A percentile compares a stretch with the other conserved stretches of the same genome.
These are phyloP conservation scores for Brachyhypopomus gauderio DNA, from an alignment of 2,113 vertebrate genomes.

Conservation along the genomic window DNA sequence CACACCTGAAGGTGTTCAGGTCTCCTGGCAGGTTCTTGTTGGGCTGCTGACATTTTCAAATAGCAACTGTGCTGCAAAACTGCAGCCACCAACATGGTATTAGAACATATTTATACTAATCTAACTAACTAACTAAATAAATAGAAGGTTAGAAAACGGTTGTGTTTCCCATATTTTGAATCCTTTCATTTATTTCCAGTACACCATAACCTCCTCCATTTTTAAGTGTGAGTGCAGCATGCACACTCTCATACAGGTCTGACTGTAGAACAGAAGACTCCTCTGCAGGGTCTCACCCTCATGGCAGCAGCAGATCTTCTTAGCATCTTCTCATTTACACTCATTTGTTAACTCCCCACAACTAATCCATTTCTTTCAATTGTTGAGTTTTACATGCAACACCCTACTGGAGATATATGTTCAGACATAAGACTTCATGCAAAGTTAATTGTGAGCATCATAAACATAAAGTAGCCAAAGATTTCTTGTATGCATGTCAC, in stretches of 20 bases:
- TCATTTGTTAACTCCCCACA: not conserved
- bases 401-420: not conserved
- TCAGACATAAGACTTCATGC: not conserved
- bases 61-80: too few species aligned
- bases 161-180: not conserved
- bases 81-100: too few species aligned
- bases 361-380: too few species aligned
- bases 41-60: too few species aligned
- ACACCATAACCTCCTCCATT: too few species aligned
- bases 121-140: too few species aligned
- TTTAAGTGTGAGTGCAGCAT: not conserved
- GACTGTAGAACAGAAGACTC: not conserved
- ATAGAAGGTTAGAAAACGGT: not conserved
- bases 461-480: not conserved
- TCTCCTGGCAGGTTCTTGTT: too few species aligned
- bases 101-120: too few species aligned
- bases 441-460: not conserved
- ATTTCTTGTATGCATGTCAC: not conserved
- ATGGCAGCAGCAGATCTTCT: not conserved
- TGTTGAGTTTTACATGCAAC: not conserved
- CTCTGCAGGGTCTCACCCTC: not conserved
- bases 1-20: too few species aligned
- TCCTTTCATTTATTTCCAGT: not conserved
- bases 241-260: not conserved
- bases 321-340: not conserved